Evolutionary conservation across 2,888 invertebrate genomes (phyloP).

Genomic region (Sinhomidia bicolor): DNA sequence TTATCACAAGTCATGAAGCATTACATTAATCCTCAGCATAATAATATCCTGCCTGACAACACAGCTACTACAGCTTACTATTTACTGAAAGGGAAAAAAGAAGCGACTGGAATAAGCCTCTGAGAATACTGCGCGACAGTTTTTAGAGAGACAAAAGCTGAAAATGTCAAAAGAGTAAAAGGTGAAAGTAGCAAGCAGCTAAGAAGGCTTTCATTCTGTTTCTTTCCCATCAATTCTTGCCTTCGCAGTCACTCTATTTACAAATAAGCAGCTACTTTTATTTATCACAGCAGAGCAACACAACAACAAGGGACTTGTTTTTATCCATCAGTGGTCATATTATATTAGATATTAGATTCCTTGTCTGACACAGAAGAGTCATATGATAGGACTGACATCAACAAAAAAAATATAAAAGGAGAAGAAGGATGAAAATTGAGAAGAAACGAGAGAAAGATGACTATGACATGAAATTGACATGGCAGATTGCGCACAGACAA

Average conservation of each 20-base stretch:
- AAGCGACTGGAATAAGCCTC: neutral
- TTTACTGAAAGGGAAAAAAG: neutral
- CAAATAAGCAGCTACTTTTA: slow-evolving; percentile 7
- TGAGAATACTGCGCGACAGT: slow-evolving; percentile 5
- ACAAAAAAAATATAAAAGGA: neutral
- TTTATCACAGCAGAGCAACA: neutral
- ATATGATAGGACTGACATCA: neutral
- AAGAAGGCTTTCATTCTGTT: neutral
- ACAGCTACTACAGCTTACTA: neutral
- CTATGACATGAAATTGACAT: slow-evolving; percentile 69
- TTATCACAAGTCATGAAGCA: slow-evolving; percentile 1
- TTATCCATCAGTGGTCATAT: slow-evolving; percentile 54
- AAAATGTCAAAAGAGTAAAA: slow-evolving; percentile 41
- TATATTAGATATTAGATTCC: slow-evolving; percentile 46
- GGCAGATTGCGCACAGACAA: slow-evolving; percentile 64
- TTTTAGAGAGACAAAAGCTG: slow-evolving; percentile 8
- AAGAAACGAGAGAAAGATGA: slow-evolving; percentile 21
- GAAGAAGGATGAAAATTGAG: neutral
- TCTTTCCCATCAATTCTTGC: neutral
- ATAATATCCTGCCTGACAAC: too few relatives aligned
- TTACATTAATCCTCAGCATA: neutral
- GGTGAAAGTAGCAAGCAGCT: slow-evolving; percentile 31
- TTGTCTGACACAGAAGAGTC: slow-evolving; percentile 1
- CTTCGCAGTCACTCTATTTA: too few relatives aligned
- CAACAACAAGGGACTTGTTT: slow-evolving; percentile 7